These are phyloP conservation scores for Dinoponera quadriceps DNA, from an alignment of 1,140 invertebrate genomes.

Conservation along the genomic window DNA sequence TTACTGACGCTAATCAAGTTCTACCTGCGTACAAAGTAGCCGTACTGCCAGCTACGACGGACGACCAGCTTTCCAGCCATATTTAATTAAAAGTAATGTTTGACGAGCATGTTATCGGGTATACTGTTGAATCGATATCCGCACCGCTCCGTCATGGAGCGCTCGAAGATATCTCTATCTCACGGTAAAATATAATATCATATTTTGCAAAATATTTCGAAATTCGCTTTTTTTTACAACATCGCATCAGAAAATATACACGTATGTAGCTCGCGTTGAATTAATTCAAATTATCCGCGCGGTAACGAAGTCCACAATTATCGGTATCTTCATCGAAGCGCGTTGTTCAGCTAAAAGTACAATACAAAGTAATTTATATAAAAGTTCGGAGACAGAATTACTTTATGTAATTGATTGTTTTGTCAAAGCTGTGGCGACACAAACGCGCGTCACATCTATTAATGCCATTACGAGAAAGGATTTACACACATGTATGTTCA, in stretches of 20 bases:
- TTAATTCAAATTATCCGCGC: slow-evolving; percentile 4
- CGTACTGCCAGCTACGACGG: slow-evolving; percentile 47
- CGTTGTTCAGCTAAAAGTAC: slow-evolving; percentile 18
- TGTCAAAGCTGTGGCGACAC: background rate
- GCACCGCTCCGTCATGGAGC: background rate
- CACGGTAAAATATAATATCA: slow-evolving; percentile 9
- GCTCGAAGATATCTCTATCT: slow-evolving; percentile 17
- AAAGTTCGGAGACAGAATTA: background rate
- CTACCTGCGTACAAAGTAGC: slow-evolving; percentile 55
- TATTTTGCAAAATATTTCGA: slow-evolving; percentile 44
- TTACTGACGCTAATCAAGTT: slow-evolving; percentile 30
- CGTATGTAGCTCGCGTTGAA: slow-evolving; percentile 4
- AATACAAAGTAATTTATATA: slow-evolving; percentile 5
- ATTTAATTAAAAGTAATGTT: slow-evolving; percentile 60
- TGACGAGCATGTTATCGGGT: slow-evolving; percentile 43
- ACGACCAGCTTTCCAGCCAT: slow-evolving; percentile 25
- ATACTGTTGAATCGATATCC: slow-evolving; percentile 31
- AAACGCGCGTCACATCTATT: background rate
- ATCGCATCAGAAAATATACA: slow-evolving; percentile 13
- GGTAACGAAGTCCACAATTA: slow-evolving; percentile 28
- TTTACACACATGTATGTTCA: too few relatives aligned
- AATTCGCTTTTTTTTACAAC: background rate
- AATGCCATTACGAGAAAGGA: background rate
- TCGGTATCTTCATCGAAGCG: background rate
- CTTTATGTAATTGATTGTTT: slow-evolving; percentile 12